These are phyloP conservation scores for Shinisaurus crocodilurus DNA, from an alignment of 2,113 vertebrate species.

Conservation along the genomic window DNA sequence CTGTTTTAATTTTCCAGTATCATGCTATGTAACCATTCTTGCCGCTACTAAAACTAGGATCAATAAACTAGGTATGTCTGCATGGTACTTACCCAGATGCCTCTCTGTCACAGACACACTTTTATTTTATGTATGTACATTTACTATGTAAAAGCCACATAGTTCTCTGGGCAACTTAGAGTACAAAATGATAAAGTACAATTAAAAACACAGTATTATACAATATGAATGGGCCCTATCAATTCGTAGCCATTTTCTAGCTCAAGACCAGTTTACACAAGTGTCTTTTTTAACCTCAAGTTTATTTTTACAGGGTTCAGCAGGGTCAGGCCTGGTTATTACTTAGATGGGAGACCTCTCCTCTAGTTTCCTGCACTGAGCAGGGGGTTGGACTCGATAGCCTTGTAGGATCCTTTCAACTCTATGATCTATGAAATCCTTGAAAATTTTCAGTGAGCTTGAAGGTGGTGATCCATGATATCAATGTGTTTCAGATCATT, in stretches of 20 bases:
- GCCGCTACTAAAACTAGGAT: too few species aligned
- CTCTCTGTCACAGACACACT: neutral
- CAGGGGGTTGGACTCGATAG: too few species aligned
- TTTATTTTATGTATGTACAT: neutral
- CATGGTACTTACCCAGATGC: neutral
- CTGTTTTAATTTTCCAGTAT: too few species aligned
- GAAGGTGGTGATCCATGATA: neutral
- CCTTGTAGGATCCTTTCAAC: too few species aligned
- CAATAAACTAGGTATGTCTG: neutral
- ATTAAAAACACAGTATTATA: neutral
- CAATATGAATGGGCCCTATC: neutral
- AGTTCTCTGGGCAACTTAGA: neutral
- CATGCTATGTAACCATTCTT: too few species aligned
- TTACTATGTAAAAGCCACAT: too few species aligned
- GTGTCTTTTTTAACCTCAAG: neutral
- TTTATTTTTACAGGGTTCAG: neutral
- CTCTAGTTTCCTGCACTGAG: too few species aligned
- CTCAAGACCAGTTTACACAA: neutral
- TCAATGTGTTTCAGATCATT: neutral
- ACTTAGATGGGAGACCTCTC: too few species aligned
- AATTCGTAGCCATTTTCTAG: neutral
- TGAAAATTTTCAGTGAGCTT: neutral
- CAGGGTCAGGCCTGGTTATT: too few species aligned
- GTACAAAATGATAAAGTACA: neutral
- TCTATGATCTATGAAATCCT: neutral